Percentiles rank a stretch among this genome's conserved stretches.
phyloP scores from a whole-genome alignment of 1,140 invertebrate genomes.

The Zaprionus gabonicus region DNA sequence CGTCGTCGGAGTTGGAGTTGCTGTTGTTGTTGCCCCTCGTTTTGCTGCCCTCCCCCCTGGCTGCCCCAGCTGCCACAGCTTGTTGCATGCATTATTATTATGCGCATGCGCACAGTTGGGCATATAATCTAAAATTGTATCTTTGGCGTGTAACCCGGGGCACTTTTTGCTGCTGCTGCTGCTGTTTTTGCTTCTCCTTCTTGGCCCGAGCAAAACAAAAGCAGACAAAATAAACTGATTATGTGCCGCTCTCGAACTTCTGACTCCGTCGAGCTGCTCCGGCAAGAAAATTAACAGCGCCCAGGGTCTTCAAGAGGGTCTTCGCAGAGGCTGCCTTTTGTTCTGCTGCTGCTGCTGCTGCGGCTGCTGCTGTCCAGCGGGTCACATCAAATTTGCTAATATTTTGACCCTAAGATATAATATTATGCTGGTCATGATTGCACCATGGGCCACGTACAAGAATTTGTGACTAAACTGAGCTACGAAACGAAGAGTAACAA shows the following conservation, averaged over 20 bases:
- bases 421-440: slow-evolving; percentile 57
- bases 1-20: slow-evolving; percentile 47
- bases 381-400: slow-evolving; percentile 80
- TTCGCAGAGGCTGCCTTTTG: slow-evolving; percentile 15
- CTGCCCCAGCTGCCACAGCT: slow-evolving; percentile 39
- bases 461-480: background rate
- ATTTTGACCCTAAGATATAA: slow-evolving; percentile 73
- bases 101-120: slow-evolving; percentile 83
- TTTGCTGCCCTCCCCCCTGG: slow-evolving; percentile 1
- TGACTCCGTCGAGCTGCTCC: slow-evolving; percentile 7
- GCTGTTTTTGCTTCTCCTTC: slow-evolving; percentile 12
- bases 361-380: slow-evolving; percentile 40
- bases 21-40: slow-evolving; percentile 5
- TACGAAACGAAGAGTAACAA: background rate
- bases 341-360: slow-evolving; percentile 17
- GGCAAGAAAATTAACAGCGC: slow-evolving; percentile 70
- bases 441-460: slow-evolving; percentile 45
- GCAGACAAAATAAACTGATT: slow-evolving; percentile 77
- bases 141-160: slow-evolving; percentile 84
- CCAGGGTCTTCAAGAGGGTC: slow-evolving; percentile 23
- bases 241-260: slow-evolving; percentile 65
- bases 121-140: slow-evolving; percentile 84
- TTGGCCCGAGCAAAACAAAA: slow-evolving; percentile 38
- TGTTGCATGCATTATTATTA: slow-evolving; percentile 83
- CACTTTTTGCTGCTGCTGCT: slow-evolving; percentile 56